Percentiles rank a stretch among this genome's conserved stretches.
Evolutionary conservation across 2,888 invertebrate genomes (phyloP).

Genomic region (Sinotaia quadrata): DNA sequence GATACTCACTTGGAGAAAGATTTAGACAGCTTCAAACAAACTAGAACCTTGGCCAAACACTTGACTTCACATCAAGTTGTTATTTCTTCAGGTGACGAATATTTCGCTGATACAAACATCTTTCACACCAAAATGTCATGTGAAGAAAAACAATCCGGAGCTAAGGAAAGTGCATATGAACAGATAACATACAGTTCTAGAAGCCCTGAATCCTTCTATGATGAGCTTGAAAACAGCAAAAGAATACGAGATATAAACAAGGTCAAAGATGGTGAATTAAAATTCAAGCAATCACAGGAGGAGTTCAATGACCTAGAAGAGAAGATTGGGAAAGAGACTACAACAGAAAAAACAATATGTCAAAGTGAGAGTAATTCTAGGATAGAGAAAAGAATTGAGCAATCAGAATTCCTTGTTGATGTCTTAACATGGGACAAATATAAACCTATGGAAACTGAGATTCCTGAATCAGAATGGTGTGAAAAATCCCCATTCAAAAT

Average conservation of each 20-base stretch:
- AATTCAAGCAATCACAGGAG: slow-evolving; percentile 12
- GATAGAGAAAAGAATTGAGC: too few relatives aligned
- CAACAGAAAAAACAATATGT: too few relatives aligned
- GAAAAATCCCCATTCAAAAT: too few relatives aligned
- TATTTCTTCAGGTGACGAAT: slow-evolving; percentile 12
- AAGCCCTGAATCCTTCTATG: slow-evolving; percentile 20
- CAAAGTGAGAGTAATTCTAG: too few relatives aligned
- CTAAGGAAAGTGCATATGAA: slow-evolving; percentile 2
- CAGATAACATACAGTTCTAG: slow-evolving; percentile 8
- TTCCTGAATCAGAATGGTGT: slow-evolving; percentile 3
- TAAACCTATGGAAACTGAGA: background rate
- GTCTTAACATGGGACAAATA: too few relatives aligned
- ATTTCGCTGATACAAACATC: slow-evolving; percentile 3
- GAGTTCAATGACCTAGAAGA: too few relatives aligned
- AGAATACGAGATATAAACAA: background rate
- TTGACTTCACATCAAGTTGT: background rate
- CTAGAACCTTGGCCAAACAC: slow-evolving; percentile 6
- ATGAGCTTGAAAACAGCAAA: slow-evolving; percentile 8
- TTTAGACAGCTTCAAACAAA: slow-evolving; percentile 6
- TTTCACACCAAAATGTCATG: background rate
- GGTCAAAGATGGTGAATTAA: background rate
- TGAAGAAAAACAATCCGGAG: slow-evolving; percentile 15
- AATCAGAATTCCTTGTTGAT: too few relatives aligned
- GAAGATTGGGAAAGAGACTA: too few relatives aligned
- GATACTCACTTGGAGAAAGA: too few relatives aligned